A percentile compares a stretch with the other conserved stretches of the same genome.
Evolutionary conservation across 2,797 vertebrate genomes (phyloP).

Genomic region (Cossypha niveicapilla): DNA sequence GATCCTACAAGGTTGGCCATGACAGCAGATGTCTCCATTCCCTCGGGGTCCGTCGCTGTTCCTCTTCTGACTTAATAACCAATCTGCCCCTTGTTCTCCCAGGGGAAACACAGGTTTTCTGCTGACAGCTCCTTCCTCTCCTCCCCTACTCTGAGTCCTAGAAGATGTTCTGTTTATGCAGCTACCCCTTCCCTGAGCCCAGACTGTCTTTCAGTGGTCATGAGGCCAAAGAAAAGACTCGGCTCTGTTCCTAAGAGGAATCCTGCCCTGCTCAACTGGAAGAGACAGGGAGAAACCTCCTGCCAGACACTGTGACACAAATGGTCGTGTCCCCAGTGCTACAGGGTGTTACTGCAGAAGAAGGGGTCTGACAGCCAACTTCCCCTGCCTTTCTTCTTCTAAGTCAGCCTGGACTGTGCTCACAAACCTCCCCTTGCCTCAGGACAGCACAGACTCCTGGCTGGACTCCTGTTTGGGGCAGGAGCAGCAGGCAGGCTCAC

Average conservation of each 20-base stretch:
- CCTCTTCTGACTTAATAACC: conserved; percentile 7
- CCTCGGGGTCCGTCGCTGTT: neutral
- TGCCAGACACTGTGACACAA: neutral
- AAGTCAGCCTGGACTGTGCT: neutral
- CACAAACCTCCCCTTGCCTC: neutral
- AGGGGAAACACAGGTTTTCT: neutral
- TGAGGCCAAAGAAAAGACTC: neutral
- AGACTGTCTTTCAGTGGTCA: neutral
- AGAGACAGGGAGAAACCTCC: neutral
- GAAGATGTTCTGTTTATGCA: neutral
- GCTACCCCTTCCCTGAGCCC: neutral
- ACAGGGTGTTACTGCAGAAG: neutral
- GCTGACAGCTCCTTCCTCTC: neutral
- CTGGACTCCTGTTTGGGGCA: neutral
- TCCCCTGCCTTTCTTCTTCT: neutral
- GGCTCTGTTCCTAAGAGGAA: neutral
- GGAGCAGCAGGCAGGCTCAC: neutral
- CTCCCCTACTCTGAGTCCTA: neutral
- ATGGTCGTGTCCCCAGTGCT: fast-evolving
- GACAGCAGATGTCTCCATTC: conserved; percentile 12
- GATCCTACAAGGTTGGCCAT: neutral
- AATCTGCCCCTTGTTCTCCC: neutral
- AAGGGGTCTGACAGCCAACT: neutral
- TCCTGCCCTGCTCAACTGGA: neutral
- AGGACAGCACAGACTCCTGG: neutral